phyloP scores from a whole-genome alignment of 2,797 vertebrate species.

The Poecilia picta region DNA sequence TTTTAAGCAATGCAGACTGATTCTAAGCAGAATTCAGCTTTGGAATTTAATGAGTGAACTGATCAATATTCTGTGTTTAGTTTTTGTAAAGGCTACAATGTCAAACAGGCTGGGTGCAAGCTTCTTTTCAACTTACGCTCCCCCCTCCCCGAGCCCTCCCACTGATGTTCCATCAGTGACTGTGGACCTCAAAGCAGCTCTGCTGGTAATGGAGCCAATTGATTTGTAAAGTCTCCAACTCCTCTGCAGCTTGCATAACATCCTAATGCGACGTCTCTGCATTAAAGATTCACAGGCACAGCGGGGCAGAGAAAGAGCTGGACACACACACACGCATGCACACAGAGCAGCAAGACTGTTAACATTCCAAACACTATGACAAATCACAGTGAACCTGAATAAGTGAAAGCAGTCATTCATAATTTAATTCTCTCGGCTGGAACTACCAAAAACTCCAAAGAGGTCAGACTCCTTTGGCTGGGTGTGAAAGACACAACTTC shows the following conservation, averaged over 20 bases:
- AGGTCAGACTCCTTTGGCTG: neutral
- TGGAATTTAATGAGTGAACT: slow-evolving; percentile 4
- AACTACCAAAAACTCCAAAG: neutral
- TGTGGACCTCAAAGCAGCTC: slow-evolving; percentile 32
- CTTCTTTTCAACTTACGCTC: neutral
- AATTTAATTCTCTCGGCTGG: neutral
- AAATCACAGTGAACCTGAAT: neutral
- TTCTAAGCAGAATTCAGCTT: slow-evolving; percentile 1
- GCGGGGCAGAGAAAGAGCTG: slow-evolving; percentile 10
- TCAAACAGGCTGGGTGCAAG: slow-evolving; percentile 7
- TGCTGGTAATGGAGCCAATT: slow-evolving; percentile 36
- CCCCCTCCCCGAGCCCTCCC: slow-evolving; percentile 4
- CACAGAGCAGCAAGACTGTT: neutral
- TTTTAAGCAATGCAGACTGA: neutral
- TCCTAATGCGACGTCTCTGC: slow-evolving; percentile 33
- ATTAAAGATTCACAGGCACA: slow-evolving; percentile 36
- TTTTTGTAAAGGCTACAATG: slow-evolving; percentile 6
- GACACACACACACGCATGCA: neutral
- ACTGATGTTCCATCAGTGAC: slow-evolving; percentile 6
- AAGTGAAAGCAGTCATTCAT: neutral
- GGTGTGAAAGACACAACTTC: neutral
- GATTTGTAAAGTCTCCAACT: slow-evolving; percentile 47
- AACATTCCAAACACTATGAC: neutral
- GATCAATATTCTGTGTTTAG: slow-evolving; percentile 1
- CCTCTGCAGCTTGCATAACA: slow-evolving; percentile 31